Percentiles rank a stretch among this genome's conserved stretches.
These are phyloP conservation scores for Spheniscus humboldti DNA, from an alignment of 2,797 vertebrate genomes.

Conservation along the genomic window DNA sequence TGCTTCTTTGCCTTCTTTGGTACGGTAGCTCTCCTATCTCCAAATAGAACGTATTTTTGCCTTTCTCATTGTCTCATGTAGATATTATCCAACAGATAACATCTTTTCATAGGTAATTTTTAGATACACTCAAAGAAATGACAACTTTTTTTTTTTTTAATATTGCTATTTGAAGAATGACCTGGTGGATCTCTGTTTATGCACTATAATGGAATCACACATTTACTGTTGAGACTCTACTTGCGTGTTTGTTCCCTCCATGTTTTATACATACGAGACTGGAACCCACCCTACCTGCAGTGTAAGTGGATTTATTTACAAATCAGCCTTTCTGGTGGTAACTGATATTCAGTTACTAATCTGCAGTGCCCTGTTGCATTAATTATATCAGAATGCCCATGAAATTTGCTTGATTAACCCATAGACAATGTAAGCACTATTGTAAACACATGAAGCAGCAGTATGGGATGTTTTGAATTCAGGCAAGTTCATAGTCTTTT, in stretches of 20 bases:
- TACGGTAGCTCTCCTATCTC: neutral
- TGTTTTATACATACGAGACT: neutral
- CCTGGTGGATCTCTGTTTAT: neutral
- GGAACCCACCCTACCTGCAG: neutral
- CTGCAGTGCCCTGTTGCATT: slow-evolving; percentile 24
- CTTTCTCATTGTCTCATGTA: neutral
- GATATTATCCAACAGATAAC: neutral
- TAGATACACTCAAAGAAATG: neutral
- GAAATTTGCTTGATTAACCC: slow-evolving; percentile 54
- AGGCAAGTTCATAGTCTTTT: neutral
- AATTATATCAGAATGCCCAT: slow-evolving; percentile 19
- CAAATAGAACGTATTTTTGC: neutral
- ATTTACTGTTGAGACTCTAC: neutral
- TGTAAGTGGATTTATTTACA: slow-evolving; percentile 37
- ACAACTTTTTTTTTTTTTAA: neutral
- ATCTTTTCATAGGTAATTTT: neutral
- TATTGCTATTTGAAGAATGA: neutral
- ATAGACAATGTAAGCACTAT: slow-evolving; percentile 31
- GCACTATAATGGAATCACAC: neutral
- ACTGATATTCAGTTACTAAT: slow-evolving; percentile 34
- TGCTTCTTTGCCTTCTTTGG: neutral
- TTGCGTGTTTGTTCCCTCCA: neutral
- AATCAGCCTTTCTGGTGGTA: slow-evolving; percentile 15
- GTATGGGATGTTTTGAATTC: slow-evolving; percentile 24
- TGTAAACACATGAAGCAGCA: slow-evolving; percentile 27